Base-by-base conservation (phyloP, 2,888 invertebrate genomes). In the Pollenia labialis region DNA sequence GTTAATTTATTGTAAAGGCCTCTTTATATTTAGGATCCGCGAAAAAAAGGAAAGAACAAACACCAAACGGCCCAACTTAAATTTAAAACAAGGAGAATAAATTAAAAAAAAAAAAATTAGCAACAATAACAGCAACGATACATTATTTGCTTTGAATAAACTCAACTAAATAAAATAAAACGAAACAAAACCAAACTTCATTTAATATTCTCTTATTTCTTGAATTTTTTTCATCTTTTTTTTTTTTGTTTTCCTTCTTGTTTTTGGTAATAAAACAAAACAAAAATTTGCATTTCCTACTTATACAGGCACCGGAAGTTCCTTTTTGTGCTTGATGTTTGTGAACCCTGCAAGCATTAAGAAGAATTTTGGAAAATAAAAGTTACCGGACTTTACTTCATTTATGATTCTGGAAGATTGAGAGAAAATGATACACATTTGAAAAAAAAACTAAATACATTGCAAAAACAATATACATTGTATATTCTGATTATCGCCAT, bases 241-340 rank as follows among this genome's bases (percentile, higher is more conserved):
- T 54, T 60, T 64, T 74, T 18, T 54, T 52, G 23, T 64, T 76
- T 72, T 54, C 18, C 11, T 66, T n/a, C 50, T 69, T 74, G 56
- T 84, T 84, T 87, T 77, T 42, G 77, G 77, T 87, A 84, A 69
- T 77, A 81, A 87, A 87, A 87, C 72, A 81, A 81, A 81, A 87
- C 75, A 86, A 77, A 87, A 84, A 87, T 87, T 87, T 84, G 87
- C 84, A 87, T 87, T 87, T 87, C 87, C 87, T 87, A 84, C 79
- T 87, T 87, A 84, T 81, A 77, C 84, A 87, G 81, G 64, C 81
- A 84, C 68, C 87, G 87, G 87, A 87, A 87, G 77, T 87, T 81
- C 74, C 76, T 50, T 81, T 84, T 72, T 83, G 68, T 71, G 54
- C 40, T 76, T 62, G 16, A 77, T 50, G 48, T 62, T 69, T 66